Conservation (phyloP, 2,113 vertebrate species). For the Psophia crepitans region DNA sequence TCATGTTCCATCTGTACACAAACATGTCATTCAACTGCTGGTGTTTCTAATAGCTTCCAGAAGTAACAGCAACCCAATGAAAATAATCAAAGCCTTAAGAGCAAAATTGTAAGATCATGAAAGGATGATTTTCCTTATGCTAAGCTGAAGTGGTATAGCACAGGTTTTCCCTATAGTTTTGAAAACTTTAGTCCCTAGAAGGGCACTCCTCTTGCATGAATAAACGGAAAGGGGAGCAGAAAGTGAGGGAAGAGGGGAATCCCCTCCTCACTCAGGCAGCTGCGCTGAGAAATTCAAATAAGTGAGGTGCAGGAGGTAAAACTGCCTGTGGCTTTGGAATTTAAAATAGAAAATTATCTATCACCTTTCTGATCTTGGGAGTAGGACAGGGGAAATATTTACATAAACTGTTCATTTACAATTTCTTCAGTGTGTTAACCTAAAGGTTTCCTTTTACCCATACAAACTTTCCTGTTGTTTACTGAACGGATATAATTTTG, state of each 20-base stretch:
- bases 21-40: constrained; percentile 48
- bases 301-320: not conserved
- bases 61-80: constrained; percentile 50
- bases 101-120: constrained; percentile 15
- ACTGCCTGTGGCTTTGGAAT: not conserved
- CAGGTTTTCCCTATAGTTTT: not conserved
- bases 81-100: constrained; percentile 60
- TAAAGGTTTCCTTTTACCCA: not conserved
- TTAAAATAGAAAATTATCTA: not conserved
- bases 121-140: constrained; percentile 8
- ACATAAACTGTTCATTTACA: not conserved
- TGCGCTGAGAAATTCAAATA: not conserved
- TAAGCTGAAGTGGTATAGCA: not conserved
- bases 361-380: not conserved
- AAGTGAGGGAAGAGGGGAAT: not conserved
- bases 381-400: not conserved
- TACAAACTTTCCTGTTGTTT: not conserved
- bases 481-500: not conserved
- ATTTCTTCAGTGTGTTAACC: constrained; percentile 15
- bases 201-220: not conserved
- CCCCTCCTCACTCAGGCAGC: not conserved
- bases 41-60: constrained; percentile 64
- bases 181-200: not conserved
- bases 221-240: not conserved
- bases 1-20: constrained; percentile 56